These are phyloP conservation scores for Cantharis flavilabris DNA, from an alignment of 2,888 invertebrate genomes.

Conservation along the genomic window DNA sequence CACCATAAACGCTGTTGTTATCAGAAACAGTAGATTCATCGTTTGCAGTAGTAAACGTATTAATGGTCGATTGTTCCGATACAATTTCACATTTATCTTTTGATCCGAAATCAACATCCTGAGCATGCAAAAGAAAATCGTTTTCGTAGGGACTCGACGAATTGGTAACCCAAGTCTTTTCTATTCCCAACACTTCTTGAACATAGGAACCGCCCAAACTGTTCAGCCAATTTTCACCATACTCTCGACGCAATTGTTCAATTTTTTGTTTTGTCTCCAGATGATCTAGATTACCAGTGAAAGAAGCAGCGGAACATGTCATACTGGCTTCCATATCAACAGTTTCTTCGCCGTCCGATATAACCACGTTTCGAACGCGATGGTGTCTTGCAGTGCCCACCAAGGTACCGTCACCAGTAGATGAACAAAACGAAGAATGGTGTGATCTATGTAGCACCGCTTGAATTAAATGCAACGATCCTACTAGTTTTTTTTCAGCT, in stretches of 20 bases:
- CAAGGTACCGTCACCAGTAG: slow-evolving; percentile 34
- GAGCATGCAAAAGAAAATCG: slow-evolving; percentile 35
- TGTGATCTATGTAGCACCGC: slow-evolving; percentile 29
- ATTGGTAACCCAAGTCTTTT: slow-evolving; percentile 40
- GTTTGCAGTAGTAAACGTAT: slow-evolving; percentile 24
- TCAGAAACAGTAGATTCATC: slow-evolving; percentile 18
- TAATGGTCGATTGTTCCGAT: slow-evolving; percentile 22
- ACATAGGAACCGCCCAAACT: slow-evolving; percentile 57
- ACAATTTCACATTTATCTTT: slow-evolving; percentile 19
- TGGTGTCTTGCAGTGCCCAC: slow-evolving; percentile 34
- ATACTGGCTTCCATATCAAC: slow-evolving; percentile 32
- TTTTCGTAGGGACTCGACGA: slow-evolving; percentile 40
- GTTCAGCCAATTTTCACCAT: slow-evolving; percentile 65
- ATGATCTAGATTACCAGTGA: slow-evolving; percentile 53
- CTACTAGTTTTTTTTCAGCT: slow-evolving; percentile 49
- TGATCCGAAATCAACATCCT: slow-evolving; percentile 20
- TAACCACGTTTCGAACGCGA: slow-evolving; percentile 39
- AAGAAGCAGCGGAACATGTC: slow-evolving; percentile 11
- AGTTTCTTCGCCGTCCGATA: slow-evolving; percentile 31
- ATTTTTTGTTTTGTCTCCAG: slow-evolving; percentile 65
- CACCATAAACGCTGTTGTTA: slow-evolving; percentile 20
- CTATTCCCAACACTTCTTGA: slow-evolving; percentile 62
- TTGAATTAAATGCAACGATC: slow-evolving; percentile 13
- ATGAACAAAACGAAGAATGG: slow-evolving; percentile 34
- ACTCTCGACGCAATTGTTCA: slow-evolving; percentile 60